Base-by-base conservation (phyloP, 1,140 invertebrate genomes). In the Calliphora vicina region DNA sequence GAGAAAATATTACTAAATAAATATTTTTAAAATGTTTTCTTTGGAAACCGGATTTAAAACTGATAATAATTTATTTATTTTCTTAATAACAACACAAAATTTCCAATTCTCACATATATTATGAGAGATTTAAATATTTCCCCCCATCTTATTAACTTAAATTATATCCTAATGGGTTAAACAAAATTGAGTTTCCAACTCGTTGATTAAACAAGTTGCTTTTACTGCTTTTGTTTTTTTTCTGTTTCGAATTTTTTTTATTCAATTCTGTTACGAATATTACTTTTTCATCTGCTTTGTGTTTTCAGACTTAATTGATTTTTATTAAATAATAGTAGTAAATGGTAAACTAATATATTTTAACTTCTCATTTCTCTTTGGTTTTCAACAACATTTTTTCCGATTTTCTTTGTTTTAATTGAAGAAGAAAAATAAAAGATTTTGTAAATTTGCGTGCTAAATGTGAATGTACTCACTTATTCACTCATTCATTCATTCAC, bases 181-280 rank as follows among this genome's bases (percentile, higher is more conserved):
- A 50, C 15, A 50, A 50, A 50, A 50, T 13, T 15, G 12, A 23
- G 5, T 67, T 67, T 67, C 61, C 61, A 67, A 67, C 1, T 23
- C 61, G 61, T 10, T 67, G 61, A 67, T 67, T 67, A 67, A 23
- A 20, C 5, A 67, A 20, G 20, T 67, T 67, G 23, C 20, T 57
- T 57, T 57, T n/a, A n/a, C n/a, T 67, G 61, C 61, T 25, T 67
- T 67, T 57, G 50, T 57, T 57, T 57, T 57, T n/a, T 57, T n/a
- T n/a, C 15, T n/a, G 15, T 17, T 35, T 10, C 4, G 6, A 35
- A 35, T 10, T 35, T 5, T 35, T 35, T 35, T 35, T 17, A 50
- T n/a, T 50, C 45, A 50, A 50, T 50, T 50, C 2, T 50, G 3
- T 35, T 50, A 50, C 45, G 10, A 35, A 50, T 50, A 50, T 50